Conservation (phyloP, 1,140 invertebrate species). For the Aphelinus certus region DNA sequence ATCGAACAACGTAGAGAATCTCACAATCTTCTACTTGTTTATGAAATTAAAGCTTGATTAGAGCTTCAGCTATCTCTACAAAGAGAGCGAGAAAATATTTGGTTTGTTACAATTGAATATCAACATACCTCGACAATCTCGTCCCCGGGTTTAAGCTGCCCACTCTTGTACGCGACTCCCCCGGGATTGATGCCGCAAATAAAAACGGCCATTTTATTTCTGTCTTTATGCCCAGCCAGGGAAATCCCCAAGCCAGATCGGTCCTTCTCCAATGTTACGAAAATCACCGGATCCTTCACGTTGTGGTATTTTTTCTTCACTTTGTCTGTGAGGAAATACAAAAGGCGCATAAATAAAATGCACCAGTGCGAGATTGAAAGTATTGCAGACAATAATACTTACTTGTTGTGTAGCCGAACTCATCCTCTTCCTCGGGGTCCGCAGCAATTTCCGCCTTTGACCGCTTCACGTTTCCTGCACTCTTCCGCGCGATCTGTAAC, state of each 20-base stretch:
- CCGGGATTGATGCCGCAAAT: conserved; percentile 93
- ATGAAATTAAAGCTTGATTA: no score
- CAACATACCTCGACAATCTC: conserved; percentile 88
- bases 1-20: no score
- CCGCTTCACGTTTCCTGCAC: conserved; percentile 84
- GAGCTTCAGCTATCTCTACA: background rate
- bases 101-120: background rate
- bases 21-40: no score
- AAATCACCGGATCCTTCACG: conserved; percentile 74
- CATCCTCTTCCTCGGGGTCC: conserved; percentile 86
- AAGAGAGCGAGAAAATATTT: background rate
- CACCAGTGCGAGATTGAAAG: background rate
- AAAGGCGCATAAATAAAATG: background rate
- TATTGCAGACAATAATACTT: conserved; percentile 63
- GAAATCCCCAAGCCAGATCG: conserved; percentile 84
- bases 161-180: conserved; percentile 80
- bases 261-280: conserved; percentile 77
- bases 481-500: conserved; percentile 84
- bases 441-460: conserved; percentile 79
- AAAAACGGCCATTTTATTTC: conserved; percentile 95
- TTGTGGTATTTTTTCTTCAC: conserved; percentile 90
- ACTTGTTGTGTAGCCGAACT: conserved; percentile 93
- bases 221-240: conserved; percentile 92
- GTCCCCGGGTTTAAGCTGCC: conserved; percentile 88
- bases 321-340: conserved; percentile 75